Evolutionary conservation across 2,888 invertebrate species (phyloP), one percentile per base, ranked within the genome.

Genomic region (Lobophora halterata): DNA sequence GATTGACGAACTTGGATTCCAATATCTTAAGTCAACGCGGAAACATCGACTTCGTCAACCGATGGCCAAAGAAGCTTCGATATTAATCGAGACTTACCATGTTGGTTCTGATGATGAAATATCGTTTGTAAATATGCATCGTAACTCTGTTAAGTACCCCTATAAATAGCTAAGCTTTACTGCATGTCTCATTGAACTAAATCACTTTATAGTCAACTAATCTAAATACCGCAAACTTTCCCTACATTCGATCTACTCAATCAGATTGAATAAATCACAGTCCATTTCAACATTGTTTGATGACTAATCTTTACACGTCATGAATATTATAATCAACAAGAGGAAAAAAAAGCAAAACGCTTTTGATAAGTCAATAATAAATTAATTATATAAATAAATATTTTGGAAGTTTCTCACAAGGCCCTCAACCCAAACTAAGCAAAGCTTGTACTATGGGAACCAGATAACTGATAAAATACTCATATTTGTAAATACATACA

Each of bases 61-160:
- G 35, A 31, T 34, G 11, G 13, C 45, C 37, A 33, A 43, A 41
- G 32, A 46, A 33, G 38, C 30, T 43, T 46, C 46, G 51, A 48
- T 51, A 46, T 51, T 48, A 46, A 39, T 20, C 17, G n/a, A n/a
- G n/a, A n/a, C n/a, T 32, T 33, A 17, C 24, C 27, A 33, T 34
- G 38, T 49, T 21, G 7, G 36, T 30, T 6, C 8, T 5, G 14
- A 8, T 37, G 16, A 37, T 5, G 5, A 17, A n/a, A n/a, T n/a
- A n/a, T n/a, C n/a, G n/a, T n/a, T n/a, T n/a, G n/a, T n/a, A n/a
- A 20, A 29, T 35, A 16, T 29, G 5, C 23, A 28, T 23, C 5
- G 17, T 28, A 12, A 13, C 4, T 28, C n/a, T n/a, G n/a, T n/a
- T n/a, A n/a, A n/a, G n/a, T n/a, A n/a, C n/a, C n/a, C n/a, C n/a